Conservation (phyloP, 2,888 invertebrate genomes). For the Luffia ferchaultella region DNA sequence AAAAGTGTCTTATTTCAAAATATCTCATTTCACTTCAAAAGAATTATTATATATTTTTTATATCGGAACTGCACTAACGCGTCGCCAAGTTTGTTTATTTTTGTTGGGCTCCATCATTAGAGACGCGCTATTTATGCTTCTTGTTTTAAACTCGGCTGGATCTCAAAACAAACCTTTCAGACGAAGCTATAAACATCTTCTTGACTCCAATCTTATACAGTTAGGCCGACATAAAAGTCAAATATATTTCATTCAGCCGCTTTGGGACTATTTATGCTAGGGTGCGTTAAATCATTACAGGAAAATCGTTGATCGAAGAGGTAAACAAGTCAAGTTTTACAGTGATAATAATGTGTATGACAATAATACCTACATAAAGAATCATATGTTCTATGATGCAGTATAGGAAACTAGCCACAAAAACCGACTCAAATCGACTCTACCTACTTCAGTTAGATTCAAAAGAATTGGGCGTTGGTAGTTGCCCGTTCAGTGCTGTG, state of each 20-base stretch:
- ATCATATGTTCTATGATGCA: too few relatives aligned
- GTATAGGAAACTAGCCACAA: too few relatives aligned
- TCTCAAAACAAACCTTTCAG: background rate
- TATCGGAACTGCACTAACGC: constrained; percentile 13
- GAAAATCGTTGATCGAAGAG: too few relatives aligned
- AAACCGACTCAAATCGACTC: too few relatives aligned
- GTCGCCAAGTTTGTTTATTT: constrained; percentile 31
- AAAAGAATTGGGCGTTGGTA: too few relatives aligned
- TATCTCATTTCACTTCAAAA: constrained; percentile 17
- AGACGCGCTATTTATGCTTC: constrained; percentile 32
- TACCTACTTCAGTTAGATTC: too few relatives aligned
- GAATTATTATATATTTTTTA: constrained; percentile 31
- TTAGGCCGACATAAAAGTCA: background rate
- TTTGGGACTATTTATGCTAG: background rate
- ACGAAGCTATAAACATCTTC: background rate
- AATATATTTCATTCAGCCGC: background rate
- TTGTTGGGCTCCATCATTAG: constrained; percentile 37
- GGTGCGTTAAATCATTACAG: too few relatives aligned
- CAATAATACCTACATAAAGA: too few relatives aligned
- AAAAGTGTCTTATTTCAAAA: too few relatives aligned
- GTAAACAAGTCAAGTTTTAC: too few relatives aligned
- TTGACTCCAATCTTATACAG: background rate
- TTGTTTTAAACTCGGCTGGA: background rate
- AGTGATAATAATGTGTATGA: too few relatives aligned
- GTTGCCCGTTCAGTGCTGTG: too few relatives aligned